Evolutionary conservation across 2,888 invertebrate species (phyloP).

Genomic region (Cactoblastis cactorum): DNA sequence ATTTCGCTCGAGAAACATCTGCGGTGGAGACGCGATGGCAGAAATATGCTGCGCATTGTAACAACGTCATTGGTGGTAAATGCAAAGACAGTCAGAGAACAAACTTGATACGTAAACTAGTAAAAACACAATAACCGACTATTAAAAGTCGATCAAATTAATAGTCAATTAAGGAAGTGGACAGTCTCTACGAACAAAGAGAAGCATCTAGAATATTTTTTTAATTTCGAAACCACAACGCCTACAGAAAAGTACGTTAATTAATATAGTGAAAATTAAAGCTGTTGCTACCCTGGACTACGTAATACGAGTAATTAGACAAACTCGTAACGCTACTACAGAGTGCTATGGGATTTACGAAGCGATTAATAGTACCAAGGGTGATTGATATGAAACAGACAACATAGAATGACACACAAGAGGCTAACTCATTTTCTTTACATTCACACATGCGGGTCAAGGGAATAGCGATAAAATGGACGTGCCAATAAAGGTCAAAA

Average conservation of each 20-base stretch:
- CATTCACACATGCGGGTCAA: background rate
- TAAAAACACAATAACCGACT: no score
- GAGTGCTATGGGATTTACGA: background rate
- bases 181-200: no score
- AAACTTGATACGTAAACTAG: no score
- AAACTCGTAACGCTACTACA: background rate
- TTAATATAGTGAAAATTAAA: background rate
- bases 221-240: no score
- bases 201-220: no score
- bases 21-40: background rate
- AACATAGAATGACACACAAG: background rate
- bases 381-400: slow-evolving; percentile 4
- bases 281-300: background rate
- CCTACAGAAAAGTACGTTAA: background rate
- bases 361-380: background rate
- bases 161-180: no score
- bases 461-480: background rate
- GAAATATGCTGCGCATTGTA: background rate
- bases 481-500: no score
- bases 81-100: no score
- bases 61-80: no score
- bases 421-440: background rate
- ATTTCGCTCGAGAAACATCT: slow-evolving; percentile 6
- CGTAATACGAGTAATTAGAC: background rate
- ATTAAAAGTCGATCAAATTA: no score